Base-by-base conservation (phyloP, 2,113 vertebrate genomes). In the Poeciliopsis turrubarensis region DNA sequence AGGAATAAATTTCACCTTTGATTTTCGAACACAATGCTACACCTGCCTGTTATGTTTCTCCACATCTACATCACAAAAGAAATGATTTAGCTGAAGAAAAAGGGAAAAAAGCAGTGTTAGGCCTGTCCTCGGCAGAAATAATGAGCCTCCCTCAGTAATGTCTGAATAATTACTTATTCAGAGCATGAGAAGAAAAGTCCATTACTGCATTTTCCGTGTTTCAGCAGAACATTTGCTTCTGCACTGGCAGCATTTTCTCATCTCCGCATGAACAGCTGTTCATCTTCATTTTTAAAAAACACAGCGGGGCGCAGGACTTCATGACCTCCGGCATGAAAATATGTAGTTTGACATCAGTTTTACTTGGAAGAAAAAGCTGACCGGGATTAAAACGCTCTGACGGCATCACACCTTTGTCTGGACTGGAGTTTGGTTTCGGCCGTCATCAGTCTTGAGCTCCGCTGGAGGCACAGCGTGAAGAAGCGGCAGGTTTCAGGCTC, bases 391-490 rank as follows among this genome's bases (percentile, higher is more conserved):
- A 41, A 71, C 70, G 63, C 67, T 78, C 10, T 64, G 37, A 61
- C 34, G 57, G 39, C 70, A 81, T 81, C 78, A 73, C 75, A 76
- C 80, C 65, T 77, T 88, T 37, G 80, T 84, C 61, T 83, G 77
- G 86, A 80, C 77, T 64, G 80, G 68, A n/a, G 39, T 77, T 68
- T 70, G 47, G 60, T 62, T 62, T 30, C 6, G 3, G 60, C 60
- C 26, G 30, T 31, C 31, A 2, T 30, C 29, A 29, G 29, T 64
- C 62, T 22, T 17, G 17, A 63, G 27, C 10, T 14, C n/a, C 1
- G 60, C 26, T 27, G 60, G 12, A 14, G 2, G 10, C 34, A 12
- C 29, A 30, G 14, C 6, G 27, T 30, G 34, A 37, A 37, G 34
- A 9, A 37, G 2, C 2, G 34, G 34, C 34, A 37, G 10, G 34